Conservation (phyloP, 1,140 invertebrate species). For the Galleria mellonella region DNA sequence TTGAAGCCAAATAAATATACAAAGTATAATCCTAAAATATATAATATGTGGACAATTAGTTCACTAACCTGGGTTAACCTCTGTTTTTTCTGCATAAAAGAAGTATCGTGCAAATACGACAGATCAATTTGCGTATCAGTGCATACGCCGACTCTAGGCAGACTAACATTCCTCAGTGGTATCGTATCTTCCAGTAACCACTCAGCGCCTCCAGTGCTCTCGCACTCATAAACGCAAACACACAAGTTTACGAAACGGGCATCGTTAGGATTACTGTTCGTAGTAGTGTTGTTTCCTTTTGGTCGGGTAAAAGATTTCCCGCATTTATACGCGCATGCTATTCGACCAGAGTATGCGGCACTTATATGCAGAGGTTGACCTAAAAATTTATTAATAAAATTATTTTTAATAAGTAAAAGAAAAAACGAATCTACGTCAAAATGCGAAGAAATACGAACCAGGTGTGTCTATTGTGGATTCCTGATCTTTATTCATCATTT, state of each 20-base stretch:
- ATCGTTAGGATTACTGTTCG: slow-evolving; percentile 56
- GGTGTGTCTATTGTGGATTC: slow-evolving; percentile 91
- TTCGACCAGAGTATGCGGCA: slow-evolving; percentile 96
- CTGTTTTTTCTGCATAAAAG: slow-evolving; percentile 87
- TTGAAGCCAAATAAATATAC: too few relatives aligned
- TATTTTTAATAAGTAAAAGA: background rate
- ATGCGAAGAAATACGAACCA: slow-evolving; percentile 61
- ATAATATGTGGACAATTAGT: slow-evolving; percentile 1
- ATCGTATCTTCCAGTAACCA: slow-evolving; percentile 99
- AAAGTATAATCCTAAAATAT: too few relatives aligned
- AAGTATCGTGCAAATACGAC: slow-evolving; percentile 87
- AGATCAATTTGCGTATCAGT: slow-evolving; percentile 86
- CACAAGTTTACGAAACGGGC: slow-evolving; percentile 94
- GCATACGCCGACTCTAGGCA: slow-evolving; percentile 84
- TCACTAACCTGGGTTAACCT: slow-evolving; percentile 80
- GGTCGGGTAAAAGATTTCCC: slow-evolving; percentile 89
- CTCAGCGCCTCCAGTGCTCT: slow-evolving; percentile 97
- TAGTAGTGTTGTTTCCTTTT: slow-evolving; percentile 66
- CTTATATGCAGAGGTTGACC: slow-evolving; percentile 94
- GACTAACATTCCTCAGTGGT: slow-evolving; percentile 89
- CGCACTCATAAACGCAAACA: slow-evolving; percentile 99
- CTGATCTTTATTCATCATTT: slow-evolving; percentile 88
- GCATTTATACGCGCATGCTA: slow-evolving; percentile 97
- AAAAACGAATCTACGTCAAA: background rate
- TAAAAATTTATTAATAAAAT: slow-evolving; percentile 17